phyloP scores from a whole-genome alignment of 2,113 vertebrate species.

The Osmerus eperlanus region DNA sequence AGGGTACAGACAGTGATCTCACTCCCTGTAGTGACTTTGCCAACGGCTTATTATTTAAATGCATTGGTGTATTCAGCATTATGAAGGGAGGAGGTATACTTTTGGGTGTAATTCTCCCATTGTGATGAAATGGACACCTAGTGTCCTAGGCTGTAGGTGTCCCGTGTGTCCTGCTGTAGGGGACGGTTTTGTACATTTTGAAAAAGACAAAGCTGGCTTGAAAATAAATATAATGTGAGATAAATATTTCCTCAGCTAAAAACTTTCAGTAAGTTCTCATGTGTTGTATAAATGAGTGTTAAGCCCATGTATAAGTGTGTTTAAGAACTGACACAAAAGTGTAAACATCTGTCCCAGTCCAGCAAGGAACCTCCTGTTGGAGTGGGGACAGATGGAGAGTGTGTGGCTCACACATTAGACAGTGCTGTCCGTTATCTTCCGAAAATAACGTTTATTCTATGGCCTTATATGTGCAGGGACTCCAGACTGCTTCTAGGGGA shows the following conservation, averaged over 20 bases:
- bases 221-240: too few species aligned
- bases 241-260: neutral
- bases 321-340: conserved; percentile 45
- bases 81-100: conserved; percentile 20
- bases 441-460: conserved; percentile 82
- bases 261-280: neutral
- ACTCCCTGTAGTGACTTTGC: conserved; percentile 34
- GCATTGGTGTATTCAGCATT: neutral
- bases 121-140: conserved; percentile 19
- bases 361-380: conserved; percentile 49
- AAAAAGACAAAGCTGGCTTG: too few species aligned
- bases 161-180: neutral
- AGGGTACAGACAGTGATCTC: conserved; percentile 34
- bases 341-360: conserved; percentile 63
- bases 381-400: conserved; percentile 66
- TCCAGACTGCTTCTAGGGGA: conserved; percentile 57
- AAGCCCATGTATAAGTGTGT: conserved; percentile 1
- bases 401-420: conserved; percentile 64
- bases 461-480: conserved; percentile 88
- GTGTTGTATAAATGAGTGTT: neutral
- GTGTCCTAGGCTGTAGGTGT: neutral
- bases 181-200: too few species aligned
- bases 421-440: conserved; percentile 73
- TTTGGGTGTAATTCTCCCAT: neutral
- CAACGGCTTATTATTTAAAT: conserved; percentile 15